A percentile compares a stretch with the other conserved stretches of the same genome.
phyloP scores from a whole-genome alignment of 2,888 invertebrate genomes.

The Microplitis manilae region DNA sequence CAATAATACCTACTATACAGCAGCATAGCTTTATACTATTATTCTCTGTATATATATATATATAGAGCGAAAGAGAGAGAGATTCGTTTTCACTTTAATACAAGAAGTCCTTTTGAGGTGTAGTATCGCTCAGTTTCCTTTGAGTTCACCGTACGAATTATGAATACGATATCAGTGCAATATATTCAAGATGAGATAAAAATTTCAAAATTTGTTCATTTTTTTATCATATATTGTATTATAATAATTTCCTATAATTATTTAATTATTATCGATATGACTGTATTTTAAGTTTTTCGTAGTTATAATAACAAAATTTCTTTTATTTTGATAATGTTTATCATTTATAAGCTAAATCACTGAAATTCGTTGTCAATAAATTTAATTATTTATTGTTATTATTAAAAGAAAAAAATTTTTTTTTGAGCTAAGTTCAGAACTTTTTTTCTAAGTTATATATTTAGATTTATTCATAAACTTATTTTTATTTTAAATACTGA shows the following conservation, averaged over 20 bases:
- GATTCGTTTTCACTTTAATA: neutral
- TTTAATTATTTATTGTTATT: neutral
- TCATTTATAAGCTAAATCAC: slow-evolving; percentile 24
- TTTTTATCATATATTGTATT: slow-evolving; percentile 10
- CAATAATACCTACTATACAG: slow-evolving; percentile 21
- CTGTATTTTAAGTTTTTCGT: too few relatives aligned
- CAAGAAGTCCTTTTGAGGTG: slow-evolving; percentile 13
- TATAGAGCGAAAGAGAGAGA: neutral
- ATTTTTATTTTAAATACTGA: neutral
- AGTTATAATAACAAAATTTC: neutral
- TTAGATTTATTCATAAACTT: neutral
- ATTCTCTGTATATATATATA: neutral
- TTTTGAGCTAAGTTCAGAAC: neutral
- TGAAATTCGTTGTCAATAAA: slow-evolving; percentile 32
- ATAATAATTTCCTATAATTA: neutral
- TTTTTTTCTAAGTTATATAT: neutral
- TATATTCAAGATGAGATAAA: slow-evolving; percentile 5
- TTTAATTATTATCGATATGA: slow-evolving; percentile 12
- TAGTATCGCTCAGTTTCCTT: slow-evolving; percentile 14
- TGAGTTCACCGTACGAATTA: slow-evolving; percentile 19
- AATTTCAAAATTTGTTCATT: slow-evolving; percentile 8
- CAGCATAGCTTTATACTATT: slow-evolving; percentile 21
- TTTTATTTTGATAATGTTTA: slow-evolving; percentile 10
- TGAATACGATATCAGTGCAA: slow-evolving; percentile 24
- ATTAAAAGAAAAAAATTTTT: slow-evolving; percentile 8